A percentile compares a stretch with the other conserved stretches of the same genome.
phyloP scores from a whole-genome alignment of 2,888 invertebrate species.

The Hermodice carunculata region DNA sequence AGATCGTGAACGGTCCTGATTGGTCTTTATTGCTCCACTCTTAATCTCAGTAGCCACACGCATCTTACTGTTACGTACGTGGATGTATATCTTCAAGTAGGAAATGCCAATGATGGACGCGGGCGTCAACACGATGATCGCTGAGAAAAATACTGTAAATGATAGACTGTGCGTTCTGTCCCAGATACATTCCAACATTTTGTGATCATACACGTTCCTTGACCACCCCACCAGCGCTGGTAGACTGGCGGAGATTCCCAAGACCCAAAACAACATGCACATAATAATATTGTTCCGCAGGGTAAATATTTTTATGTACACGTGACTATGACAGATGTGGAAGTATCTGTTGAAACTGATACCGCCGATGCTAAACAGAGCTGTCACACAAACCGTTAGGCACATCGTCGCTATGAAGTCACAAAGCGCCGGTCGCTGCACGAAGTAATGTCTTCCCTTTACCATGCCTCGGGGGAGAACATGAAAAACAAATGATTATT shows the following conservation, averaged over 20 bases:
- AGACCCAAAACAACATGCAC: constrained; percentile 42
- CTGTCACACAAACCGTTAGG: constrained; percentile 34
- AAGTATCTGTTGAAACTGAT: constrained; percentile 39
- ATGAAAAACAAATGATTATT: no score
- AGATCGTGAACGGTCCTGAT: neutral
- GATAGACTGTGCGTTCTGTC: constrained; percentile 48
- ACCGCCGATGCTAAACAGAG: constrained; percentile 38
- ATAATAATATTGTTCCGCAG: constrained; percentile 38
- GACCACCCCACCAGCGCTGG: constrained; percentile 47
- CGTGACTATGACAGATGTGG: constrained; percentile 33
- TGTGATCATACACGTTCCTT: constrained; percentile 48
- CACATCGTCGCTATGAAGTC: constrained; percentile 36
- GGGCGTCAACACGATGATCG: constrained; percentile 50
- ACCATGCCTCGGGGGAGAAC: no score
- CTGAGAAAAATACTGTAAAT: constrained; percentile 50
- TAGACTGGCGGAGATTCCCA: constrained; percentile 44
- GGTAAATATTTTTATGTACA: constrained; percentile 44
- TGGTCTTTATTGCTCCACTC: neutral
- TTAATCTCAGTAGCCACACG: constrained; percentile 22
- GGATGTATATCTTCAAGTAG: constrained; percentile 43
- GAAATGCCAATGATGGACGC: constrained; percentile 41
- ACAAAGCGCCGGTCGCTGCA: constrained; percentile 28
- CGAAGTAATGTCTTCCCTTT: constrained; percentile 24
- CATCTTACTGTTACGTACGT: constrained; percentile 26
- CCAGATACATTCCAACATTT: constrained; percentile 53